Conservation (phyloP, 2,113 vertebrate species). For the Heloderma charlesbogerti region DNA sequence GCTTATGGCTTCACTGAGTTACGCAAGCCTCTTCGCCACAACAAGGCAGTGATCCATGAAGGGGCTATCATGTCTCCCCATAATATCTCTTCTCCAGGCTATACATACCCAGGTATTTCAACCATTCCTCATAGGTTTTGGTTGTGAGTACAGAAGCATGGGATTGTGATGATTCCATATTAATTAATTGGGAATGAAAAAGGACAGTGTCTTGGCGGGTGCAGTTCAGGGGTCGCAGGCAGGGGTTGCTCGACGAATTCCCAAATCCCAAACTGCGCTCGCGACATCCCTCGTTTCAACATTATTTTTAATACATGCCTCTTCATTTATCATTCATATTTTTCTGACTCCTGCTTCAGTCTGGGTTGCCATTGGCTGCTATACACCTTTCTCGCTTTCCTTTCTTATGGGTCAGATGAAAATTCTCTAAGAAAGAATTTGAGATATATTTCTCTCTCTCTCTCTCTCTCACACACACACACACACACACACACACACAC, state of each 20-base stretch:
- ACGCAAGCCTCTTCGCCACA: no score
- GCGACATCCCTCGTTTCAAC: constrained; percentile 29
- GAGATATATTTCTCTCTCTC: constrained; percentile 29
- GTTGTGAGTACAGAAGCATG: neutral
- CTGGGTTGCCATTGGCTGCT: constrained; percentile 53
- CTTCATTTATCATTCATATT: constrained; percentile 64
- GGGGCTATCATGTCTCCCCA: no score
- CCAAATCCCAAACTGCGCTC: no score
- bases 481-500: no score
- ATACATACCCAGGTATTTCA: no score
- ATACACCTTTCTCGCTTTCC: constrained; percentile 58
- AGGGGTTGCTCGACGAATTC: no score
- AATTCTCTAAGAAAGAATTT: neutral
- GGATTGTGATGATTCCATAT: neutral
- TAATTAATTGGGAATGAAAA: neutral
- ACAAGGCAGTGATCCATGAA: no score
- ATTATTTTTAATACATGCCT: constrained; percentile 59
- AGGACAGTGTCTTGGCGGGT: no score
- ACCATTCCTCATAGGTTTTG: no score
- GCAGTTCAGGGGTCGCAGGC: no score
- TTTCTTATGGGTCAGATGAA: constrained; percentile 36
- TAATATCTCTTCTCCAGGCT: no score
- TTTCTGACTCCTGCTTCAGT: constrained; percentile 52
- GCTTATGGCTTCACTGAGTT: no score
- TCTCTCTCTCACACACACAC: neutral